These are phyloP conservation scores for Zaprionus africanus DNA, from an alignment of 1,140 invertebrate genomes.

Conservation along the genomic window DNA sequence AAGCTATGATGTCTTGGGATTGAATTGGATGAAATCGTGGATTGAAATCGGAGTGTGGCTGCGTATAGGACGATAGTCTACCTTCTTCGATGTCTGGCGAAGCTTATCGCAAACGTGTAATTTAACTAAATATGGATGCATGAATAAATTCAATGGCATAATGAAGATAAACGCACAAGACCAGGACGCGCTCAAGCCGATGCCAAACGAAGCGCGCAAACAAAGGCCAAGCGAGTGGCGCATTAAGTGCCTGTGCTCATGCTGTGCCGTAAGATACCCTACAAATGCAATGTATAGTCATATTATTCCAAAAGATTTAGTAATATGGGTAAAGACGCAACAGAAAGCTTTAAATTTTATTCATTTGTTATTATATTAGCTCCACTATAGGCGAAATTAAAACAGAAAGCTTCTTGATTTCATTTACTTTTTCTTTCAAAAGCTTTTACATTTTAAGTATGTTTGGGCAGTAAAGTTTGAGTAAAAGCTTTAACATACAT, in stretches of 20 bases:
- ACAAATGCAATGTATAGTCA: too few relatives aligned
- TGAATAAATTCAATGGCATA: constrained; percentile 73
- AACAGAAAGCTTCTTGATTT: too few relatives aligned
- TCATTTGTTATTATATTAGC: too few relatives aligned
- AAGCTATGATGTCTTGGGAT: not conserved
- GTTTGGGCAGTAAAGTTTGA: too few relatives aligned
- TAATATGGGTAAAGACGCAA: too few relatives aligned
- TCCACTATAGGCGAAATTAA: too few relatives aligned
- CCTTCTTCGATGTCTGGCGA: not conserved
- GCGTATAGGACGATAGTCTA: constrained; percentile 2
- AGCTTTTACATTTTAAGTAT: too few relatives aligned
- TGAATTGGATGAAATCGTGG: constrained; percentile 2
- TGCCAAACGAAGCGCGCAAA: constrained; percentile 20
- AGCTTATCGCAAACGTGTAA: constrained; percentile 70
- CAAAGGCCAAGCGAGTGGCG: constrained; percentile 12
- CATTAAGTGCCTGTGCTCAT: not conserved
- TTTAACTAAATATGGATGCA: constrained; percentile 71
- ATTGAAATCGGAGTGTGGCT: constrained; percentile 13
- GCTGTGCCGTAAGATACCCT: not conserved
- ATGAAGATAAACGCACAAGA: constrained; percentile 63
- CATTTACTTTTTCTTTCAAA: too few relatives aligned
- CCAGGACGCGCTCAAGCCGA: constrained; percentile 27
- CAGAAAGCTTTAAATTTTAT: too few relatives aligned
- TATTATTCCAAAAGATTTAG: too few relatives aligned
- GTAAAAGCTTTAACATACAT: too few relatives aligned